A percentile compares a stretch with the other conserved stretches of the same genome.
Evolutionary conservation across 2,888 invertebrate species (phyloP).

Genomic region (Mimas tiliae): DNA sequence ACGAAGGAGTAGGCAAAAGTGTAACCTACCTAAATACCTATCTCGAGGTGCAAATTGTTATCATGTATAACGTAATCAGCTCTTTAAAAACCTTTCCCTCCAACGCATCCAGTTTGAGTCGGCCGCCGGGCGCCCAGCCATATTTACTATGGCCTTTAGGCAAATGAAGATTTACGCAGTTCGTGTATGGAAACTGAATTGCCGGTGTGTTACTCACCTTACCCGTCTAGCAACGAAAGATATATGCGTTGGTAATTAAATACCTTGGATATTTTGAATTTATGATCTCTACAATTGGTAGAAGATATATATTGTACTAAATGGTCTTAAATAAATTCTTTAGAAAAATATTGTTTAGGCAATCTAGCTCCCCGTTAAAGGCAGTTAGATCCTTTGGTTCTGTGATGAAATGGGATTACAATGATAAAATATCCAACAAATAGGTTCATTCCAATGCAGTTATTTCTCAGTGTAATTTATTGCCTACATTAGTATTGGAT

Average conservation of each 20-base stretch:
- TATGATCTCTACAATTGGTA: background rate
- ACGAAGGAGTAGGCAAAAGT: too few relatives aligned
- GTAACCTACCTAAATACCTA: background rate
- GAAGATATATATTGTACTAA: background rate
- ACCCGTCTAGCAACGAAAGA: background rate
- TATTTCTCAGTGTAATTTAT: conserved; percentile 6
- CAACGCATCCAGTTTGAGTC: conserved; percentile 13
- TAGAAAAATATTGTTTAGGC: background rate
- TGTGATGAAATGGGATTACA: background rate
- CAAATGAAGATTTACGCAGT: conserved; percentile 21
- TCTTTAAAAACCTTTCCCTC: background rate
- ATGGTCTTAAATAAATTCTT: background rate
- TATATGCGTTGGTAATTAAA: conserved; percentile 3
- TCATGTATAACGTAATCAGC: background rate
- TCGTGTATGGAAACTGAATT: conserved; percentile 22
- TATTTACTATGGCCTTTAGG: conserved; percentile 22
- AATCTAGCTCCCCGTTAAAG: background rate
- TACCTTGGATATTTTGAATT: background rate
- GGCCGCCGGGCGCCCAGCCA: background rate
- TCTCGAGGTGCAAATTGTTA: conserved; percentile 1
- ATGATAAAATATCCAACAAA: background rate
- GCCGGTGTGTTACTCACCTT: conserved; percentile 5
- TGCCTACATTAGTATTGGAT: conserved; percentile 4
- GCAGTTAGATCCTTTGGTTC: background rate
- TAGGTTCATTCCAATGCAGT: background rate